Percentiles rank a stretch among this genome's conserved stretches.
phyloP scores from a whole-genome alignment of 2,888 invertebrate species.

The Agrochola macilenta region DNA sequence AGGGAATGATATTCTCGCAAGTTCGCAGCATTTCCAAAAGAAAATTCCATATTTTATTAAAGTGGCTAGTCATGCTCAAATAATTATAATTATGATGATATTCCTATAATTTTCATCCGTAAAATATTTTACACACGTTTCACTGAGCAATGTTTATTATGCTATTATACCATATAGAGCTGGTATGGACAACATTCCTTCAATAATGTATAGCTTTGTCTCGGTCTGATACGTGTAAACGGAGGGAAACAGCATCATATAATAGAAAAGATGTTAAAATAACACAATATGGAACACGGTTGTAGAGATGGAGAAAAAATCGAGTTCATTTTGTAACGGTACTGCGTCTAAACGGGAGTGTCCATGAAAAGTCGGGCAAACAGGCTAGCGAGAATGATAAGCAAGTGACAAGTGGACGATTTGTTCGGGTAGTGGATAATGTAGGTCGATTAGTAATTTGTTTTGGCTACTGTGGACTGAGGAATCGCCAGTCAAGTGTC shows the following conservation, averaged over 20 bases:
- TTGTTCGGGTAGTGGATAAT: slow-evolving; percentile 84
- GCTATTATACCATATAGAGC: no score
- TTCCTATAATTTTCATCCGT: not conserved
- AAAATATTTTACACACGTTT: not conserved
- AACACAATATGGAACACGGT: slow-evolving; percentile 56
- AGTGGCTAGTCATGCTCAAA: not conserved
- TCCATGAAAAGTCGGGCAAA: slow-evolving; percentile 82
- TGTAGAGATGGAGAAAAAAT: slow-evolving; percentile 65
- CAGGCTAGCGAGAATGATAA: slow-evolving; percentile 86
- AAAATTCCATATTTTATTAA: not conserved
- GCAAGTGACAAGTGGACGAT: slow-evolving; percentile 86
- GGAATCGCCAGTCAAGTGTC: slow-evolving; percentile 71
- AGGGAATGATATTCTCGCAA: slow-evolving; percentile 44
- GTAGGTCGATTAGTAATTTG: slow-evolving; percentile 87
- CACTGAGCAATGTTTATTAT: not conserved
- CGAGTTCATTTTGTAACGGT: slow-evolving; percentile 88
- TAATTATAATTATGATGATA: no score
- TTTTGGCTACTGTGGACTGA: slow-evolving; percentile 82
- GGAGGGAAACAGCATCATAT: slow-evolving; percentile 37
- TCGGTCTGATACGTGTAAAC: slow-evolving; percentile 24
- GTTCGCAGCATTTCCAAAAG: not conserved
- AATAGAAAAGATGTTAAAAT: slow-evolving; percentile 42
- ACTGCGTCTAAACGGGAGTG: slow-evolving; percentile 88
- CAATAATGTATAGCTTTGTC: slow-evolving; percentile 34
- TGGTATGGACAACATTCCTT: not conserved